These are phyloP conservation scores for Ptilorrhoa leucosticta DNA, from an alignment of 2,113 vertebrate species.

Conservation along the genomic window DNA sequence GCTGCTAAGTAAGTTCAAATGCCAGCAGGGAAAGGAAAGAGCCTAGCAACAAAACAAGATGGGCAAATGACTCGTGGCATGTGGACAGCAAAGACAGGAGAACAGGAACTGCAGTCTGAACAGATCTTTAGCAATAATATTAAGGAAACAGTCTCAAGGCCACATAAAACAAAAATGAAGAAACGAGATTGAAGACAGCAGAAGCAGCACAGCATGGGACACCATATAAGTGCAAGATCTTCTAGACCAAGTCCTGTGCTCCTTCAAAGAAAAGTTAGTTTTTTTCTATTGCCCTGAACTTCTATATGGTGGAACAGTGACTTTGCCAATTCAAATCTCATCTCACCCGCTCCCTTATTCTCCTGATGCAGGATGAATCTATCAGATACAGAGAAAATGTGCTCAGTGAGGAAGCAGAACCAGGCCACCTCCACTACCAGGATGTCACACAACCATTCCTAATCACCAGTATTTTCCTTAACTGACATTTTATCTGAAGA, in stretches of 20 bases:
- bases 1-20: neutral
- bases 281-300: neutral
- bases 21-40: neutral
- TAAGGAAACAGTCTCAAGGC: neutral
- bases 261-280: neutral
- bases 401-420: neutral
- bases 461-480: neutral
- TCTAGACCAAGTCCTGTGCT: neutral
- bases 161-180: neutral
- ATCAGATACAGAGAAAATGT: neutral
- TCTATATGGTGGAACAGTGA: neutral
- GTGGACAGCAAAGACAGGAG: neutral
- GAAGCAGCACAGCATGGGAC: neutral
- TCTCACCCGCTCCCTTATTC: neutral
- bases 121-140: neutral
- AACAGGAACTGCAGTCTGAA: neutral
- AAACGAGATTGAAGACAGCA: neutral
- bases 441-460: neutral
- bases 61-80: neutral
- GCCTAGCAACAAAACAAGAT: neutral
- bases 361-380: neutral
- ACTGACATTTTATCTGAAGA: neutral
- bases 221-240: neutral
- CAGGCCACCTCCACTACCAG: neutral
- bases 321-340: neutral